Conservation (phyloP, 2,888 invertebrate species). For the Lomographa bimaculata region DNA sequence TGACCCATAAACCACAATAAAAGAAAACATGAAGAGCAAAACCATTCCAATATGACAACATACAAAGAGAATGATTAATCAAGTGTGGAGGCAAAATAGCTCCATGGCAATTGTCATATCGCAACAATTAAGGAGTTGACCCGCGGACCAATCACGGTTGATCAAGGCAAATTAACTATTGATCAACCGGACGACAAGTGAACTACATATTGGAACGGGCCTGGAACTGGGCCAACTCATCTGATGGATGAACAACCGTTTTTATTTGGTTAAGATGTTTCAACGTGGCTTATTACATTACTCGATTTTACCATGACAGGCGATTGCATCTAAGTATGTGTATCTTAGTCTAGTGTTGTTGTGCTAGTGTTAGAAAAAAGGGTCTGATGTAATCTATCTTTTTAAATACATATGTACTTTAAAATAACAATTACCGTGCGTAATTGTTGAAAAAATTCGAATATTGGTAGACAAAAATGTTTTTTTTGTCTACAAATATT, state of each 20-base stretch:
- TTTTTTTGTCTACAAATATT: no score
- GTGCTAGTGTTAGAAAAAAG: no score
- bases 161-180: constrained; percentile 73
- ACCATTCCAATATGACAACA: neutral
- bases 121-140: constrained; percentile 60
- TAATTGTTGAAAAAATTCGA: no score
- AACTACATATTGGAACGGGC: constrained; percentile 26
- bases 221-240: constrained; percentile 23
- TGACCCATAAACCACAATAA: constrained; percentile 3
- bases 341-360: no score
- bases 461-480: no score
- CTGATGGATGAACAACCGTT: constrained; percentile 7
- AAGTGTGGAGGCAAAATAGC: constrained; percentile 47
- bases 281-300: constrained; percentile 1
- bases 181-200: constrained; percentile 41
- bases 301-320: no score
- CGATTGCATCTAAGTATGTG: no score
- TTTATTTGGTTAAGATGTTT: constrained; percentile 8
- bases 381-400: no score
- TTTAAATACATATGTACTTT: no score
- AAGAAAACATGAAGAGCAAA: no score
- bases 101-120: constrained; percentile 54
- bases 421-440: no score
- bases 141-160: constrained; percentile 72
- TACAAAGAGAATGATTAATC: constrained; percentile 36